Conservation (phyloP, 2,113 vertebrate genomes). For the Caracal caracal region DNA sequence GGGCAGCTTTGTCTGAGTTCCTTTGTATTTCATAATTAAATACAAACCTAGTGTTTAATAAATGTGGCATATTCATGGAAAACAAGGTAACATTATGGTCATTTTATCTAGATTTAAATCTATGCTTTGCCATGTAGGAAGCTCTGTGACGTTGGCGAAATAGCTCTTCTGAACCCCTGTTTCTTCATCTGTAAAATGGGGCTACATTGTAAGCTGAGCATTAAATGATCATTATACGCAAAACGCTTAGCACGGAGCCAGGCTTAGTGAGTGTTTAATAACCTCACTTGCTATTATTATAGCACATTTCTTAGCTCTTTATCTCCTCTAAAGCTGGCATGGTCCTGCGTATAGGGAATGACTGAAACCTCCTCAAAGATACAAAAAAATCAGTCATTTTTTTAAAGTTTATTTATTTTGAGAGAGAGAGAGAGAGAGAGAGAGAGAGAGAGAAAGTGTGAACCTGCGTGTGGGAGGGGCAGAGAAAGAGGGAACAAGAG, state of each 20-base stretch:
- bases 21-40: conserved; percentile 3
- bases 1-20: not conserved
- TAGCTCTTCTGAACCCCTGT: not conserved
- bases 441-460: too few species aligned
- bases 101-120: not conserved
- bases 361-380: not conserved
- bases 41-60: conserved; percentile 3
- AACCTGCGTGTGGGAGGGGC: too few species aligned
- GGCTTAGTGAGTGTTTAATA: not conserved
- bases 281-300: not conserved
- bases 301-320: not conserved
- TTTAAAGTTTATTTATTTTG: too few species aligned
- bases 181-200: not conserved
- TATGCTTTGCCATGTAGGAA: not conserved
- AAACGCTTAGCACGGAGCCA: not conserved
- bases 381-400: not conserved
- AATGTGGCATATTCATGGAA: not conserved
- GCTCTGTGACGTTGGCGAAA: not conserved
- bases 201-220: not conserved
- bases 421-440: too few species aligned
- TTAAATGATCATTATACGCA: not conserved
- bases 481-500: too few species aligned
- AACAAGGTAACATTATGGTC: not conserved
- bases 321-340: not conserved
- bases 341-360: not conserved